Conservation (phyloP, 2,113 vertebrate species). For the Phalacrocorax pelagicus region DNA sequence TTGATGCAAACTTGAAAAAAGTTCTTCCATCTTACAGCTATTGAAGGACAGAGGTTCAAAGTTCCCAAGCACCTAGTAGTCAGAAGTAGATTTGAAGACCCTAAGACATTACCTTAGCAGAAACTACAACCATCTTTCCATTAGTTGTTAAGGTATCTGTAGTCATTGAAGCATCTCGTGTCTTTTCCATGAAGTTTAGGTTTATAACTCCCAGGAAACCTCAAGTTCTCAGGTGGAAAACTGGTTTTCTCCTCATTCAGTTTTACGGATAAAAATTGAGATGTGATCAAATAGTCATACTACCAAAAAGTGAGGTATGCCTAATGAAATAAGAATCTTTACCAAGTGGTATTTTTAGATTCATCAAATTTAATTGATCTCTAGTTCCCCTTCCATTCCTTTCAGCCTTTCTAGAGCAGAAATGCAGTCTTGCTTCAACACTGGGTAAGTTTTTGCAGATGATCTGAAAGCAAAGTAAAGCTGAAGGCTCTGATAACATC, state of each 20-base stretch:
- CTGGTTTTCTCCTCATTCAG: background rate
- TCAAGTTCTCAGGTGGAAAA: background rate
- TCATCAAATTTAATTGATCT: background rate
- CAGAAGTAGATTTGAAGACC: background rate
- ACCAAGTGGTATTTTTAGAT: background rate
- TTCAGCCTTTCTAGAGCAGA: background rate
- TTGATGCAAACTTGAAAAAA: background rate
- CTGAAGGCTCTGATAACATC: background rate
- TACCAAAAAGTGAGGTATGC: background rate
- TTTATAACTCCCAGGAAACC: background rate
- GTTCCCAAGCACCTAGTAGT: background rate
- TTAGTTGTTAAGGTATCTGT: background rate
- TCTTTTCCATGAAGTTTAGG: background rate
- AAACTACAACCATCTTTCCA: background rate
- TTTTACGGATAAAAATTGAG: background rate
- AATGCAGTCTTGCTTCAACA: background rate
- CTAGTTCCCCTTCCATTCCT: background rate
- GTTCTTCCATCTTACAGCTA: background rate
- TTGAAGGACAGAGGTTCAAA: background rate
- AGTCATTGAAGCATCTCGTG: background rate
- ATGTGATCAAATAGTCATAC: background rate
- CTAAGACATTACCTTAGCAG: background rate
- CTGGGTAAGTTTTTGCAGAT: background rate
- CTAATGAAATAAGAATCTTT: background rate
- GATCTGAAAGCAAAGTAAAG: background rate